Evolutionary conservation across 2,113 vertebrate species (phyloP), one percentile per base, ranked within the genome.

Genomic region (Crypturellus undulatus): DNA sequence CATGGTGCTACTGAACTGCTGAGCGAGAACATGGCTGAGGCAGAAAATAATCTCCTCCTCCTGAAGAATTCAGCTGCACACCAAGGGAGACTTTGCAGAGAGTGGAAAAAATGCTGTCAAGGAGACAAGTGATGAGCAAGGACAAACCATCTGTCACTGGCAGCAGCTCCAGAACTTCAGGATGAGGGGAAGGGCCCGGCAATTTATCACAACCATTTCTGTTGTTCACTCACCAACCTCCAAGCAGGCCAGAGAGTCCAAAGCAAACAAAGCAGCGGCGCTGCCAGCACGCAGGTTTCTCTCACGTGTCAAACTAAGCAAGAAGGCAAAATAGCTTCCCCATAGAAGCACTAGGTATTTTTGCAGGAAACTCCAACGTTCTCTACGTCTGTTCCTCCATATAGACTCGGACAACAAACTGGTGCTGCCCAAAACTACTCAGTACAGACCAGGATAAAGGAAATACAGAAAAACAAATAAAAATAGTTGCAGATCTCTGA

Each of bases 141-240:
- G 95, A 96, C 93, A 96, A 96, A 91, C 96, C 97, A 97, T 98
- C 96, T 97, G 97, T 97, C 96, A 96, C 36, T 91, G 92, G 95
- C 96, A 97, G 79, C 79, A 89, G 96, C 86, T 97, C 89, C 92
- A 95, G 85, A 93, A 97, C 94, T 96, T 96, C 81, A 87, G 94
- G 94, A 90, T 97, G 92, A 96, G 92, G 94, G 82, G 83, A 94
- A 97, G 49, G 94, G 73, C 54, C 75, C 69, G 59, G 90, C 73
- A 88, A 94, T 97, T 97, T 94, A 96, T 97, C 94, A 81, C 81
- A 68, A 43, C 69, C 91, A 89, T 88, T 96, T 86, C 91, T 83
- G 86, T 81, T 92, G 94, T 95, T 96, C 82, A 9, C 4, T 36
- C 81, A 95, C 68, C 95, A 49, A 93, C 58, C 86, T 95, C 97